Percentiles rank a stretch among this genome's conserved stretches.
phyloP scores from a whole-genome alignment of 2,113 vertebrate genomes.

The Limanda limanda region DNA sequence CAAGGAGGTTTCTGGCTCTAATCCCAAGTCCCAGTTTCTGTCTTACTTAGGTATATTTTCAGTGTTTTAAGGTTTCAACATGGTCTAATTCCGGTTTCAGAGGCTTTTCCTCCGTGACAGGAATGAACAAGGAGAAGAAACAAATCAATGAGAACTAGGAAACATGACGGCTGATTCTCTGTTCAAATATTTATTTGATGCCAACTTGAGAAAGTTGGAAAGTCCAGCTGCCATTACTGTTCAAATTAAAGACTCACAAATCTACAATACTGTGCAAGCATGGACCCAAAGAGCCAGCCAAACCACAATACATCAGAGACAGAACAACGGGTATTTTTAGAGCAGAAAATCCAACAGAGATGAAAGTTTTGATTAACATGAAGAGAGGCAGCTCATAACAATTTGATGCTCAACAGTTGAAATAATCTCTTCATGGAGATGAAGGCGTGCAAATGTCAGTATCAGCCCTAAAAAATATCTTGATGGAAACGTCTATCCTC shows the following conservation, averaged over 20 bases:
- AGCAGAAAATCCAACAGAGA: conserved; percentile 1
- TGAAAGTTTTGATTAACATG: conserved; percentile 11
- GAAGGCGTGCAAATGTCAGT: background rate
- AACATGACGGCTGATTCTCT: background rate
- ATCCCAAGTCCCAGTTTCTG: too few species aligned
- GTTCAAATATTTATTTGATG: background rate
- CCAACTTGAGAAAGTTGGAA: background rate
- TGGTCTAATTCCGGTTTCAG: too few species aligned
- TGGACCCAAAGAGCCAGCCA: background rate
- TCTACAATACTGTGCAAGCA: background rate
- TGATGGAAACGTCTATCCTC: background rate
- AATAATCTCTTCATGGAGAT: background rate
- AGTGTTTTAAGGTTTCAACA: too few species aligned
- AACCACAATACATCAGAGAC: background rate
- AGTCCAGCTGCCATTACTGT: background rate
- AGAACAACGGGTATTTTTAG: background rate
- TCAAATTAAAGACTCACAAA: background rate
- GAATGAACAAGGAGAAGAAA: too few species aligned
- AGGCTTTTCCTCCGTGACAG: too few species aligned
- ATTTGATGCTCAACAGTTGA: background rate
- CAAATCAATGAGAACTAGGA: background rate
- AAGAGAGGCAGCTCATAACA: background rate
- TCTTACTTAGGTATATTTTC: too few species aligned
- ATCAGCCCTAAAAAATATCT: background rate
- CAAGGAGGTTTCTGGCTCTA: too few species aligned